Percentiles rank a stretch among this genome's conserved stretches.
phyloP scores from a whole-genome alignment of 1,140 invertebrate genomes.

The Bilobella aurantiaca region DNA sequence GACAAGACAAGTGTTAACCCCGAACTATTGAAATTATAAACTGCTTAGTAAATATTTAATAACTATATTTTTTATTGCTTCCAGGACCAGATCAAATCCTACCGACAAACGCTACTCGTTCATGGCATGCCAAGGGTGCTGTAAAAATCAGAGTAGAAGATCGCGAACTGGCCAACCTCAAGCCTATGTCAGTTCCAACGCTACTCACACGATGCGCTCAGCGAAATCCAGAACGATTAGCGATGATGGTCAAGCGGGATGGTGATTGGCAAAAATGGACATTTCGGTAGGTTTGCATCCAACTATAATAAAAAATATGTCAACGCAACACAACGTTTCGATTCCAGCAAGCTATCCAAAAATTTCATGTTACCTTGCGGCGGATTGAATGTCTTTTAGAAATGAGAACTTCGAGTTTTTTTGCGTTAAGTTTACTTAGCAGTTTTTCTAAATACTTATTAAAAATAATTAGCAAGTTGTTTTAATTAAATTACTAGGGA shows the following conservation, averaged over 20 bases:
- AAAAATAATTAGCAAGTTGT: background rate
- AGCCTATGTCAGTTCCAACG: slow-evolving; percentile 66
- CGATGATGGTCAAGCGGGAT: slow-evolving; percentile 54
- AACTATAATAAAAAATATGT: background rate
- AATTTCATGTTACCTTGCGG: no score
- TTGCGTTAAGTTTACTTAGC: no score
- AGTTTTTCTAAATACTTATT: background rate
- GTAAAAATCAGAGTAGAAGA: slow-evolving; percentile 54
- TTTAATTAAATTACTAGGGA: slow-evolving; percentile 46
- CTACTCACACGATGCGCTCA: slow-evolving; percentile 55
- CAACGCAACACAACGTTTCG: no score
- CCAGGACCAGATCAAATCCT: background rate
- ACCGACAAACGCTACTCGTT: slow-evolving; percentile 33
- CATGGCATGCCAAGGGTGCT: slow-evolving; percentile 47
- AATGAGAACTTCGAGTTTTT: no score
- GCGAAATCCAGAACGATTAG: slow-evolving; percentile 55
- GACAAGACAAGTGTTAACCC: no score
- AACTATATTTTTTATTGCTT: background rate
- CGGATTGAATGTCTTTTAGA: no score
- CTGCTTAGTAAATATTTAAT: background rate
- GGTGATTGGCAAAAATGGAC: slow-evolving; percentile 53
- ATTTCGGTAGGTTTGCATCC: slow-evolving; percentile 49
- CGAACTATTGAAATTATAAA: background rate
- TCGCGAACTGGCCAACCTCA: slow-evolving; percentile 43
- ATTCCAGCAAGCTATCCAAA: no score